Percentiles rank a stretch among this genome's conserved stretches.
Evolutionary conservation across 2,113 vertebrate species (phyloP).

Genomic region (Dasyurus viverrinus): DNA sequence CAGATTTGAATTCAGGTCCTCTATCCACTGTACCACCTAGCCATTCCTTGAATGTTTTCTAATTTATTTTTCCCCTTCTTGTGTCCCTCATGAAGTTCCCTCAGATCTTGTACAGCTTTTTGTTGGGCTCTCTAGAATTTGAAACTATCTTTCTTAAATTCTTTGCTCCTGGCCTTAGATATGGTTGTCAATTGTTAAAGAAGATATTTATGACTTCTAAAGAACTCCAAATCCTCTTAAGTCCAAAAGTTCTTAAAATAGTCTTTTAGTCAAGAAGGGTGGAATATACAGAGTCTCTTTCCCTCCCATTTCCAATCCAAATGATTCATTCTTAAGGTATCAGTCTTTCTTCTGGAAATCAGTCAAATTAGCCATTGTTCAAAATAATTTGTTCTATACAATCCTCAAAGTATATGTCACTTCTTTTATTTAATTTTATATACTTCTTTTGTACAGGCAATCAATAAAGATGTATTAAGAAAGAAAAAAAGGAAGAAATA

Average conservation of each 20-base stretch:
- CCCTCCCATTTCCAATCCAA: not conserved
- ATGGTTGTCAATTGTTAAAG: not conserved
- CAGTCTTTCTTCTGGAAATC: not conserved
- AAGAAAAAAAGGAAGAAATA: not conserved
- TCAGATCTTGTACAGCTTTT: not conserved
- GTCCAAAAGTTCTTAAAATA: not conserved
- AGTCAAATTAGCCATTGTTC: not conserved
- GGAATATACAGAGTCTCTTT: not conserved
- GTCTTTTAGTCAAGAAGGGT: not conserved
- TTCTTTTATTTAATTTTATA: not conserved
- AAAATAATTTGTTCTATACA: not conserved
- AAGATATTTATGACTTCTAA: not conserved
- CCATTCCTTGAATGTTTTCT: too few species aligned
- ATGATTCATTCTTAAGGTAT: not conserved
- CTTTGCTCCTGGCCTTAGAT: not conserved
- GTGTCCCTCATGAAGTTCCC: not conserved
- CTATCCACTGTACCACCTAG: too few species aligned
- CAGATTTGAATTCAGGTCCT: too few species aligned
- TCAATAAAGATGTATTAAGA: not conserved
- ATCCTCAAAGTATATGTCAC: not conserved
- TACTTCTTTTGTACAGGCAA: not conserved
- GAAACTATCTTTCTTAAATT: not conserved
- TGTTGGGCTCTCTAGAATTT: not conserved
- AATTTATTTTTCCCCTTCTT: not conserved
- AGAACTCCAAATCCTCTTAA: not conserved